A percentile compares a stretch with the other conserved stretches of the same genome.
These are phyloP conservation scores for Tapera naevia DNA, from an alignment of 2,797 vertebrate genomes.

Conservation along the genomic window DNA sequence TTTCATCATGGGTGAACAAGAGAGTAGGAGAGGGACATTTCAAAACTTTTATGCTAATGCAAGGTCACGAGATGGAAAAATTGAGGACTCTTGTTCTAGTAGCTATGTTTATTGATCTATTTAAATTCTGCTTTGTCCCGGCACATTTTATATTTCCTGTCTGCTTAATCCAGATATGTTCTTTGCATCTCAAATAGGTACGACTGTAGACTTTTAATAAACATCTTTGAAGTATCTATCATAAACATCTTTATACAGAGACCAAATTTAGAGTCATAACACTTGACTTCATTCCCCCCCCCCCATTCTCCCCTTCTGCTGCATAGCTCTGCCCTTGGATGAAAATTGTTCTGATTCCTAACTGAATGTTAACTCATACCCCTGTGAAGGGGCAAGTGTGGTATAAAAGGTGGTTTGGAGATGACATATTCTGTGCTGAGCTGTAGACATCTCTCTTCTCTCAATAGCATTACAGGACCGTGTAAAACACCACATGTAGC, in stretches of 20 bases:
- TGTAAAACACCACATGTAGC: neutral
- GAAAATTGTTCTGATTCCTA: neutral
- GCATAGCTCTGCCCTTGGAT: neutral
- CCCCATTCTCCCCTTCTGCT: neutral
- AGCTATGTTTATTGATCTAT: constrained; percentile 14
- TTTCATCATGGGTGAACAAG: neutral
- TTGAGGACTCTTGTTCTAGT: neutral
- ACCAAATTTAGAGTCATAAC: neutral
- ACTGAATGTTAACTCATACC: rapidly evolving
- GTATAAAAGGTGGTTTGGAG: neutral
- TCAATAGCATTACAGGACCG: neutral
- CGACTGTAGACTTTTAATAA: neutral
- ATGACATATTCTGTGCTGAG: neutral
- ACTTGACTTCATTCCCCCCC: neutral
- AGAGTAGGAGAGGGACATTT: neutral
- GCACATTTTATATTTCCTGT: constrained; percentile 36
- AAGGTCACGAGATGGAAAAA: constrained; percentile 43
- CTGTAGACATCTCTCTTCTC: neutral
- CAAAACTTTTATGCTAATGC: constrained; percentile 6
- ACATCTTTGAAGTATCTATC: neutral
- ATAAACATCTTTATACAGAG: neutral
- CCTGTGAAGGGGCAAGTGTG: neutral
- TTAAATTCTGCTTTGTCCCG: constrained; percentile 7
- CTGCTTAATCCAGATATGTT: neutral
- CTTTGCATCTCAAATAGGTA: constrained; percentile 9